Conservation (phyloP, 2,113 vertebrate species). For the Chaetura pelagica region DNA sequence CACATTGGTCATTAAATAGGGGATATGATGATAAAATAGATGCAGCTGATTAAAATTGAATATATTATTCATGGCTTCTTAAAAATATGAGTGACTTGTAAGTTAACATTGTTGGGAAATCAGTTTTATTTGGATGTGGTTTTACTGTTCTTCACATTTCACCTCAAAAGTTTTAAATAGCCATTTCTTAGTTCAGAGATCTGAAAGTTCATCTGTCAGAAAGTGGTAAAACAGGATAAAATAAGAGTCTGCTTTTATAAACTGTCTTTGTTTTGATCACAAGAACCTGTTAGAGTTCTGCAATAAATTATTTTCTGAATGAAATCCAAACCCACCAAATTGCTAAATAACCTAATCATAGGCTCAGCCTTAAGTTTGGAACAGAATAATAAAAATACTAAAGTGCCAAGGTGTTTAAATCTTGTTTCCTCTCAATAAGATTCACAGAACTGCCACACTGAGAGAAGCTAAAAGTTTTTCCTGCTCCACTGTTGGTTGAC, state of each 20-base stretch:
- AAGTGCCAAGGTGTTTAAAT: neutral
- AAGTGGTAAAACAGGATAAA: neutral
- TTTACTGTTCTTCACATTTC: constrained; percentile 23
- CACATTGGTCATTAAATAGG: constrained; percentile 56
- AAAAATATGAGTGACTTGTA: constrained; percentile 58
- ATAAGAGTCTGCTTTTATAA: neutral
- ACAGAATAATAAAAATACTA: neutral
- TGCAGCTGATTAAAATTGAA: constrained; percentile 70
- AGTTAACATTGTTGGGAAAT: constrained; percentile 57
- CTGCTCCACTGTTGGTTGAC: neutral
- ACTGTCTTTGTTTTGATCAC: neutral
- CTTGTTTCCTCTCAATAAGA: neutral
- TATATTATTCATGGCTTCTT: constrained; percentile 72
- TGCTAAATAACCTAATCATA: neutral
- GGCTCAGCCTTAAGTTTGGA: neutral
- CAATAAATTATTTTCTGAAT: neutral
- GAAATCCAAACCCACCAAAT: neutral
- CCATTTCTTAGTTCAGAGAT: neutral
- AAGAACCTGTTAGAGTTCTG: neutral
- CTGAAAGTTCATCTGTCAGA: neutral
- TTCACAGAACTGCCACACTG: neutral
- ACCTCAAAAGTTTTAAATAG: neutral
- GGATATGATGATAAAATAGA: constrained; percentile 32
- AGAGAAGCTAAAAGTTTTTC: neutral
- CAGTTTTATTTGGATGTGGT: constrained; percentile 69